Percentiles rank a stretch among this genome's conserved stretches.
Evolutionary conservation across 2,888 invertebrate species (phyloP).

Genomic region (Lycophotia porphyrea): DNA sequence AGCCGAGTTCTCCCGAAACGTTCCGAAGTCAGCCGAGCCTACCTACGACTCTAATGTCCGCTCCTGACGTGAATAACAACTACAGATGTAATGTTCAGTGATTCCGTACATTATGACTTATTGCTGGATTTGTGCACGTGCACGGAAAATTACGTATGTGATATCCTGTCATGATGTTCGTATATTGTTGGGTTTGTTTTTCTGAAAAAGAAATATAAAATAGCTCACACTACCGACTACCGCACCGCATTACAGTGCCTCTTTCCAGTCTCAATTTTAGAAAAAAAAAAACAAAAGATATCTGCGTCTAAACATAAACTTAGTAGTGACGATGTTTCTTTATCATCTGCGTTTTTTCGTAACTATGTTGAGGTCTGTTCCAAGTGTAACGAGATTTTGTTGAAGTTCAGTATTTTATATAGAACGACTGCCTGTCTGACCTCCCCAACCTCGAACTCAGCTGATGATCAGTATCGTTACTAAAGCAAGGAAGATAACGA

Average conservation of each 20-base stretch:
- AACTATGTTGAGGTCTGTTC: not conserved
- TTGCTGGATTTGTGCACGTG: conserved; percentile 48
- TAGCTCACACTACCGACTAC: not conserved
- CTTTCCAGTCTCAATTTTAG: too few relatives aligned
- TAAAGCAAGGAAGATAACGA: not conserved
- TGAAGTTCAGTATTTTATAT: not conserved
- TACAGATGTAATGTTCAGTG: conserved; percentile 55
- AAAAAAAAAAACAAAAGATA: not conserved
- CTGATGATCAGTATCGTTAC: not conserved
- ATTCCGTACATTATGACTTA: conserved; percentile 60
- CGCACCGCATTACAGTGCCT: not conserved
- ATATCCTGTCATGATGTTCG: conserved; percentile 25
- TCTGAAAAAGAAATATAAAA: not conserved
- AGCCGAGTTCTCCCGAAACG: conserved; percentile 26
- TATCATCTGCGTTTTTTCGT: not conserved
- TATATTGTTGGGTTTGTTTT: conserved; percentile 21
- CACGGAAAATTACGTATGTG: conserved; percentile 43
- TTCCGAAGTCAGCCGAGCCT: conserved; percentile 30
- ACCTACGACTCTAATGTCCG: conserved; percentile 46
- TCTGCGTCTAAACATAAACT: not conserved
- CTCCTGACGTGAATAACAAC: conserved; percentile 62
- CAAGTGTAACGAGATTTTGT: not conserved
- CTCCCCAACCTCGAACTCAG: not conserved
- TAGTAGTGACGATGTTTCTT: not conserved
- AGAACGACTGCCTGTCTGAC: not conserved